Evolutionary conservation across 2,797 vertebrate genomes (phyloP).

Genomic region (Pseudochirops cupreus): DNA sequence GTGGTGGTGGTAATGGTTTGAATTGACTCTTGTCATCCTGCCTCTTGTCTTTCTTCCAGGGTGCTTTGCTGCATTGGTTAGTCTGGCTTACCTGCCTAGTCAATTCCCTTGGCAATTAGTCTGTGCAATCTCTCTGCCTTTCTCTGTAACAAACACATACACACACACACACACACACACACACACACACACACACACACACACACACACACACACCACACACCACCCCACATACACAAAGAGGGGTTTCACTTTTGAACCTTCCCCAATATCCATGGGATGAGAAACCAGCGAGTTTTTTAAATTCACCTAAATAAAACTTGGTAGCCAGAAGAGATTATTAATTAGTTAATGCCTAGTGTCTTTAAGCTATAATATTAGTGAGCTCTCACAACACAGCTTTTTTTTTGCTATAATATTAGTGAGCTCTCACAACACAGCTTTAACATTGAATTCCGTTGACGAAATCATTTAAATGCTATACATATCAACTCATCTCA

Average conservation of each 20-base stretch:
- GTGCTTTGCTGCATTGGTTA: no score
- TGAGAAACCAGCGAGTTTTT: neutral
- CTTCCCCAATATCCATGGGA: neutral
- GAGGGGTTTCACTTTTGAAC: neutral
- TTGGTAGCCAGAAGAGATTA: neutral
- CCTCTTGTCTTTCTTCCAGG: neutral
- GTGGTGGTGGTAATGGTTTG: neutral
- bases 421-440: neutral
- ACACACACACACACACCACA: neutral
- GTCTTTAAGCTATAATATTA: neutral
- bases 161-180: neutral
- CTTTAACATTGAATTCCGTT: neutral
- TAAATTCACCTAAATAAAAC: neutral
- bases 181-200: neutral
- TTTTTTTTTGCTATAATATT: neutral
- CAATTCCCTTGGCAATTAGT: no score
- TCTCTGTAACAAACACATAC: neutral
- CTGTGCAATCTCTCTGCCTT: no score
- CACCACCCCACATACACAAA: neutral
- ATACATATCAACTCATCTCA: constrained; percentile 35
- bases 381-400: neutral
- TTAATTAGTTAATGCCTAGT: neutral
- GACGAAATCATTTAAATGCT: constrained; percentile 42
- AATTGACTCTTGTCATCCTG: neutral
- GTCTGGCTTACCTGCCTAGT: no score